phyloP scores from a whole-genome alignment of 2,888 invertebrate genomes.

The Hedychridium roseum region DNA sequence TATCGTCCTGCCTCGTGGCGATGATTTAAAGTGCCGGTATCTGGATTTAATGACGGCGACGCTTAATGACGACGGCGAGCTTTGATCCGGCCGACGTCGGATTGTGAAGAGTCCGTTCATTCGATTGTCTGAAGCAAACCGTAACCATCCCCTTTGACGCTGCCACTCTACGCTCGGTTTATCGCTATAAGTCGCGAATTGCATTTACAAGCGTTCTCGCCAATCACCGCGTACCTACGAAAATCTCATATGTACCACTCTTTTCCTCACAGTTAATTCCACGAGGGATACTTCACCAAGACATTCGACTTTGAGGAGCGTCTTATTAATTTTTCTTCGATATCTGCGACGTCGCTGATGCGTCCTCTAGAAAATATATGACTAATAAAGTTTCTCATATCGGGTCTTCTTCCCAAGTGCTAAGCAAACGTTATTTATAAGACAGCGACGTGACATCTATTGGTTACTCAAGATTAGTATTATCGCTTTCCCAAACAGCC shows the following conservation, averaged over 20 bases:
- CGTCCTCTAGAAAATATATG: no score
- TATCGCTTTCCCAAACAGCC: conserved; percentile 13
- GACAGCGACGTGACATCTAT: conserved; percentile 28
- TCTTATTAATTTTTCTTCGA: no score
- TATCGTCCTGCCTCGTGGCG: conserved; percentile 28
- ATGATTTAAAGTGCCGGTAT: conserved; percentile 35
- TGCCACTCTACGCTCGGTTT: no score
- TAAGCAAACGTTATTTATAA: conserved; percentile 29
- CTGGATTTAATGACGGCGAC: conserved; percentile 37
- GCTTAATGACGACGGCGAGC: conserved; percentile 32
- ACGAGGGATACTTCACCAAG: no score
- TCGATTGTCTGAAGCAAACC: conserved; percentile 40
- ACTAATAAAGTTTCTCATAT: no score
- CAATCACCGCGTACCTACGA: no score
- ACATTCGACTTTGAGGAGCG: no score
- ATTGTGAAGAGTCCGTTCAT: conserved; percentile 30
- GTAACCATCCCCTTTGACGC: conserved; percentile 32
- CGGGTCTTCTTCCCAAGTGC: conserved; percentile 25
- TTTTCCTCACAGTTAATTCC: no score
- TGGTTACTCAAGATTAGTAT: conserved; percentile 28
- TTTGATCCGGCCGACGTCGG: conserved; percentile 32
- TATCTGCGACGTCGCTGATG: no score
- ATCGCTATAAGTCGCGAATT: no score
- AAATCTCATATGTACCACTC: no score
- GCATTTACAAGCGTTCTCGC: no score